Evolutionary conservation across 2,797 vertebrate species (phyloP), one percentile per base, ranked within the genome.

Genomic region (Sebastes itinus): DNA sequence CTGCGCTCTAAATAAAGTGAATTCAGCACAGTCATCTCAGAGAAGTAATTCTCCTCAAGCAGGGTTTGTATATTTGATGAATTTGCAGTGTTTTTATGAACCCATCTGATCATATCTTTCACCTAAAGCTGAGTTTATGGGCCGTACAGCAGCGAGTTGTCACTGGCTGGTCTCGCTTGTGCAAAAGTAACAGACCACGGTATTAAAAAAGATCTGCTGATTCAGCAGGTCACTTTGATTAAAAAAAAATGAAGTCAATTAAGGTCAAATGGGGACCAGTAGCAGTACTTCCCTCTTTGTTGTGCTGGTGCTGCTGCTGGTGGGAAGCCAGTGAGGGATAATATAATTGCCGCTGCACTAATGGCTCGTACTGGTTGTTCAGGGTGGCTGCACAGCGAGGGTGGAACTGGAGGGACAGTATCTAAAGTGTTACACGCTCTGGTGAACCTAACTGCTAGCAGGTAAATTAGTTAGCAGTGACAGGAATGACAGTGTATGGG

Each of bases 41-140:
- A 32, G 25, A 84, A 67, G 59, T 38, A 27, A 58, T 71, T 65
- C 60, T 66, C 61, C 46, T 74, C 67, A 46, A 42, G 76, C 46
- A 82, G 25, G 1, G 14, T 59, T 70, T 89, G 54, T 78, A 87
- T 87, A 77, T 79, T 86, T 85, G 54, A 87, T 91, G 78, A 66
- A 63, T 64, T 59, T 72, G 2, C 59, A 54, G 13, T 27, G 66
- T 82, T 84, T 85, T 75, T 70, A 77, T 20, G 42, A 63, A 46
- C 58, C 56, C 27, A 5, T 63, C 16, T 22, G 58, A 72, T 75
- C 22, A 20, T 11, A 32, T 77, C 13, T 18, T 83, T 67, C 28
- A 69, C 76, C 20, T 58, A 6, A 67, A 25, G 25, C 56, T 61
- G 28, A 32, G 71, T 60, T 32, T 30, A 49, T 74, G 63, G 13